Percentiles rank a stretch among this genome's conserved stretches.
phyloP scores from a whole-genome alignment of 2,888 invertebrate species.

The Lissocephala sabroskyi region DNA sequence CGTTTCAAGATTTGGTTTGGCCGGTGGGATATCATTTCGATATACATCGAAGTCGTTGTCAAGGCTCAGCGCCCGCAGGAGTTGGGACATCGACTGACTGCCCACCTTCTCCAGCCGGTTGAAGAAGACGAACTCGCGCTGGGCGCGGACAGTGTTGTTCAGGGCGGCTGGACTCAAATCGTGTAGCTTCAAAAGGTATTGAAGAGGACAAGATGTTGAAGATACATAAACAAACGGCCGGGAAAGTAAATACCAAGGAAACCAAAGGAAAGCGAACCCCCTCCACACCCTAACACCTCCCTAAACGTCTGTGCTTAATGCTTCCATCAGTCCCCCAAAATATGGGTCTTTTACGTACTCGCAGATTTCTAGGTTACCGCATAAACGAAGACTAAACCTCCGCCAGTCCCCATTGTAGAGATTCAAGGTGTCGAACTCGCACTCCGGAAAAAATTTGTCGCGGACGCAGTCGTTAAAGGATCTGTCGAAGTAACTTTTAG shows the following conservation, averaged over 20 bases:
- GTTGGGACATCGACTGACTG: conserved; percentile 88
- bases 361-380: conserved; percentile 87
- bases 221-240: too few species aligned
- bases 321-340: too few species aligned
- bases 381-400: conserved; percentile 87
- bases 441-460: conserved; percentile 33
- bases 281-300: too few species aligned
- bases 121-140: conserved; percentile 83
- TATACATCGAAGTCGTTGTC: conserved; percentile 65
- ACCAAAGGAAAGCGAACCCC: too few species aligned
- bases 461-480: conserved; percentile 83
- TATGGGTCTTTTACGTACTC: conserved; percentile 77
- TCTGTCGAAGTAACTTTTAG: conserved; percentile 39
- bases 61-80: conserved; percentile 77
- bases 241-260: too few species aligned
- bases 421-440: conserved; percentile 79
- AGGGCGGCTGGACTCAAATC: too few species aligned
- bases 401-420: conserved; percentile 88
- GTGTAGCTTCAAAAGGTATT: too few species aligned
- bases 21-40: conserved; percentile 84
- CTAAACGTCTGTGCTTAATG: too few species aligned
- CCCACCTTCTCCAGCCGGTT: conserved; percentile 94
- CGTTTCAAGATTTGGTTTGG: conserved; percentile 72
- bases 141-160: conserved; percentile 63
- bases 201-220: too few species aligned